A percentile compares a stretch with the other conserved stretches of the same genome.
Conservation (phyloP, 1,140 invertebrate genomes). For the Drosophila bocqueti region DNA sequence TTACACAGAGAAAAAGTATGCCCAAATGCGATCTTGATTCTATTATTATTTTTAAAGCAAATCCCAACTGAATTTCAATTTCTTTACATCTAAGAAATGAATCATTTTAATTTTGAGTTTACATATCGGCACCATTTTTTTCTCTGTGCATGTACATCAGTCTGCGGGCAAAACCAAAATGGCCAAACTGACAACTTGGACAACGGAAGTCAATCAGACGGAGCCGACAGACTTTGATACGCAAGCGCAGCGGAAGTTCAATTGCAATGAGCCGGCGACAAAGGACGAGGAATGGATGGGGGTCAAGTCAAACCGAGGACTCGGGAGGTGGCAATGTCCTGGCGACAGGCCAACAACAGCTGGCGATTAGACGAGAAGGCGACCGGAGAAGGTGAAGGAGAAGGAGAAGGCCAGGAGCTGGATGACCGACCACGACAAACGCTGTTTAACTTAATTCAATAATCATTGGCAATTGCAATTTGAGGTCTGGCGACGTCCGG, state of each 20-base stretch:
- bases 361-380: constrained; percentile 59
- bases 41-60: neutral
- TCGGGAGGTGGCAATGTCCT: constrained; percentile 36
- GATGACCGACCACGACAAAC: constrained; percentile 69
- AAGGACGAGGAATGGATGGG: constrained; percentile 12
- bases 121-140: neutral
- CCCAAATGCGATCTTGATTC: no score
- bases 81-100: neutral
- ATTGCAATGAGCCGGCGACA: constrained; percentile 72
- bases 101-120: neutral
- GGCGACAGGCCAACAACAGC: constrained; percentile 70
- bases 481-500: constrained; percentile 66
- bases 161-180: constrained; percentile 72
- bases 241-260: constrained; percentile 79
- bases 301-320: constrained; percentile 10
- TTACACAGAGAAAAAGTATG: neutral
- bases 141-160: constrained; percentile 19
- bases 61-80: neutral
- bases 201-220: constrained; percentile 83
- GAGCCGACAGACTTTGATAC: constrained; percentile 76
- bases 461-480: constrained; percentile 84
- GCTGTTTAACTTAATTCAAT: constrained; percentile 84
- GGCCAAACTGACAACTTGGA: constrained; percentile 80
- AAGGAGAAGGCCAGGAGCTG: constrained; percentile 2
- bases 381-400: neutral